These are phyloP conservation scores for Pseudochaenichthys georgianus DNA, from an alignment of 2,797 vertebrate genomes.

Conservation along the genomic window DNA sequence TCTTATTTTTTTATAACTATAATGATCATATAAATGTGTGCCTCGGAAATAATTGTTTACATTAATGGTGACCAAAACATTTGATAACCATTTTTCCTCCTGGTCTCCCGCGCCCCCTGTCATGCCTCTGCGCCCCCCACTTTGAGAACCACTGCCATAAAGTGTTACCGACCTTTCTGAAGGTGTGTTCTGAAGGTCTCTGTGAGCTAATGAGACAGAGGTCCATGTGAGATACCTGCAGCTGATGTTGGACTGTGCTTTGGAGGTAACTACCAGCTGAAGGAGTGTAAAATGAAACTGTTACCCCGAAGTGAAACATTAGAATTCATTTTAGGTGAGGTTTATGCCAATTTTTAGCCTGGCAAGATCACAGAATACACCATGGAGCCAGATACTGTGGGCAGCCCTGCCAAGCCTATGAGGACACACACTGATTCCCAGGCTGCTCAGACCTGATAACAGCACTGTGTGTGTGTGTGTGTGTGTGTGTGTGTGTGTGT, in stretches of 20 bases:
- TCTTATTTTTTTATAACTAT: no score
- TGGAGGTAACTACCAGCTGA: background rate
- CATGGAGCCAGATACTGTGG: constrained; percentile 25
- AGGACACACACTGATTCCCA: constrained; percentile 44
- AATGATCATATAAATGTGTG: no score
- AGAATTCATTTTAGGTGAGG: constrained; percentile 26
- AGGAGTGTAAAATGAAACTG: constrained; percentile 15
- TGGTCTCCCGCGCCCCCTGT: no score
- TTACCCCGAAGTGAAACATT: constrained; percentile 35
- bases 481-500: constrained; percentile 5
- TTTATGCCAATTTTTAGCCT: constrained; percentile 28
- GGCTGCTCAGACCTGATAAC: constrained; percentile 29
- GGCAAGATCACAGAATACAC: constrained; percentile 30
- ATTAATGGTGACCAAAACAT: no score
- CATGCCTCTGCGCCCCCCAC: no score
- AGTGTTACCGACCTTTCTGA: background rate
- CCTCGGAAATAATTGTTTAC: no score
- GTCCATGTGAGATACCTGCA: background rate
- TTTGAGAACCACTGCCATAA: no score
- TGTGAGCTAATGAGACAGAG: background rate
- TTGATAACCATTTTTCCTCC: no score
- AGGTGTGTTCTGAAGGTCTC: background rate
- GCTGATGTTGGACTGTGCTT: background rate
- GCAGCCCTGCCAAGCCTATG: constrained; percentile 28
- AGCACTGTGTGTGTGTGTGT: constrained; percentile 5